Evolutionary conservation across 2,888 invertebrate genomes (phyloP), one percentile per base, ranked within the genome.

Genomic region (Ornithoptera priamus): DNA sequence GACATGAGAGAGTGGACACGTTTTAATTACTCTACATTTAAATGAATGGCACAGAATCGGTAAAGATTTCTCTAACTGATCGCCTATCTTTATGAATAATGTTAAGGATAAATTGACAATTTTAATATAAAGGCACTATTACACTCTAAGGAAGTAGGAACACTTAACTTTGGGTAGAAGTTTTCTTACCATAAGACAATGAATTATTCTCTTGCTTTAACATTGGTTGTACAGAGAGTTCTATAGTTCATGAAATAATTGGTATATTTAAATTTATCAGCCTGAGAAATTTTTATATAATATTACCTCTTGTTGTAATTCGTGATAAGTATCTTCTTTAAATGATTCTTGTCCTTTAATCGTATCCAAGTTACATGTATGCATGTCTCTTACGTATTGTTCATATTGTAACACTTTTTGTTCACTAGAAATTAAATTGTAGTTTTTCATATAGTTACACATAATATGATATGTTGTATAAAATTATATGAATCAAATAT

Each of bases 331-430:
- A 62, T 82, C 80, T 20, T 82, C 84, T 72, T 85, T 81, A 1
- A 84, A 82, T 63, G 81, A 70, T 71, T 87, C 89, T 67, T 83
- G 81, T 73, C 82, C 78, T 67, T 83, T 85, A 15, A 78, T 81
- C 2, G 84, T 77, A 42, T 84, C 80, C 10, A 84, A 83, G 69
- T 81, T 84, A 69, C 88, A 85, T 6, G 83, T 80, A 76, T 90
- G 90, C 24, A 91, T 74, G 69, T 87, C 83, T 59, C 82, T 82
- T 17, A 91, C 84, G 73, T 89, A 91, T 71, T 89, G 86, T 72
- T 90, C 90, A 70, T 92, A 92, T 71, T 91, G 92, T 22, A 83
- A 78, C n/a, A 92, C 87, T 80, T 92, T 92, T 77, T 92, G 88
- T 74, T 90, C 90, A 75, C 92, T 92, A 75, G 36, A 83, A 83